Evolutionary conservation across 92 coral and sea anemone genomes (phyloP).

Genomic region (Zoanthus solanderi): DNA sequence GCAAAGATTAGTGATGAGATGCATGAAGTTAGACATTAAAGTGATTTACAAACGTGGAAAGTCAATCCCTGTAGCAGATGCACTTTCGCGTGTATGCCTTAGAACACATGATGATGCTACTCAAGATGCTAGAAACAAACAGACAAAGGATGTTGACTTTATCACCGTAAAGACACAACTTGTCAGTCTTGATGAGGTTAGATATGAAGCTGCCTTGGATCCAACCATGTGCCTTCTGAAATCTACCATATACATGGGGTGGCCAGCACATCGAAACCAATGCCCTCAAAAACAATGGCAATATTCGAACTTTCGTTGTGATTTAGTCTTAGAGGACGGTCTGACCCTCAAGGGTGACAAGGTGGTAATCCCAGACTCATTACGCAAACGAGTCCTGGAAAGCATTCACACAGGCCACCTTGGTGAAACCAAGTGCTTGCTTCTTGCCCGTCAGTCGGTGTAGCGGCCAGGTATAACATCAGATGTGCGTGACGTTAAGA

Average conservation of each 20-base stretch:
- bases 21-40: slow-evolving; percentile 59
- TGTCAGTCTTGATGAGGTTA: background rate
- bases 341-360: too few species aligned
- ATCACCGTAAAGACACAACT: slow-evolving; percentile 13
- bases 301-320: too few species aligned
- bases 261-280: too few species aligned
- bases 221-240: too few species aligned
- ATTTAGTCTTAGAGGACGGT: too few species aligned
- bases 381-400: too few species aligned
- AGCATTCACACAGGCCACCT: too few species aligned
- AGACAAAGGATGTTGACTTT: slow-evolving; percentile 7
- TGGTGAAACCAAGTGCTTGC: too few species aligned
- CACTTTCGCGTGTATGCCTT: slow-evolving; percentile 57
- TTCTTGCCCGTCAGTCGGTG: background rate
- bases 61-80: slow-evolving; percentile 77
- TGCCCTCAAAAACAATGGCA: too few species aligned
- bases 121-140: background rate
- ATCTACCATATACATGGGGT: too few species aligned
- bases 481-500: slow-evolving; percentile 26
- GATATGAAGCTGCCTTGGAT: too few species aligned
- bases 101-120: slow-evolving; percentile 13
- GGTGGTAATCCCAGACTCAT: too few species aligned
- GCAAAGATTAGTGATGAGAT: slow-evolving; percentile 62
- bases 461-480: slow-evolving; percentile 27
- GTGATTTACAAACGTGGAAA: slow-evolving; percentile 72